Base-by-base conservation (phyloP, 2,888 invertebrate species). In the Glaucopsyche alexis region DNA sequence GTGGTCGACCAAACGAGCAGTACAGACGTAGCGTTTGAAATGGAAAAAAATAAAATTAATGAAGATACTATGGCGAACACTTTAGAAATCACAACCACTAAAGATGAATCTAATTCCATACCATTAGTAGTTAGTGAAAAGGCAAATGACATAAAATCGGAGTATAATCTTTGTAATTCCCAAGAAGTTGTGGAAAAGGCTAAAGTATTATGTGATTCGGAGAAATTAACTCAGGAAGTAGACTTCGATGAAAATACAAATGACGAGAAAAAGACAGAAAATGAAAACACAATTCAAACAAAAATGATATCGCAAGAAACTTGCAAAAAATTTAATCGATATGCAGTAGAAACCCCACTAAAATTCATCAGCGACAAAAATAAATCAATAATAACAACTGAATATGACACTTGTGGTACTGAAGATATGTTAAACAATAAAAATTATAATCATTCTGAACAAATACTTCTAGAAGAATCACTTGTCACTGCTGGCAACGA, bases 371-470 rank as follows among this genome's bases (percentile, higher is more conserved):
- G 13, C 4, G 8, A 13, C 47, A 11, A 47, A 11, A 47, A 47
- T 47, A 13, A 47, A 47, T 47, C 47, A 47, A 13, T 11, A 11
- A 1, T 47, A 11, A 11, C 47, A 47, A 8, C 47, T 47, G 47
- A 47, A 11, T 47, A 11, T 47, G 3, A 4, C 11, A 13, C 19
- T 29, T 29, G 29, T 38, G 60, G 0, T 29, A 38, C 16, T 19
- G 55, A 55, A 55, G 8, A 60, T 60, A 60, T 7, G 11, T 60
- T 38, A 13, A 60, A 60, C 60, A 9, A 60, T 60, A 60, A 60
- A 60, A 60, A 47, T 8, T 47, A 47, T 47, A 8, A 42, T 8
- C 9, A 47, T 47, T 47, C 4, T 4, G 47, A 38, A 60, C 60
- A 29, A 38, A 60, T 13, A 6, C 4, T 60, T 60, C 14, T 29